Evolutionary conservation across 2,797 vertebrate species (phyloP), one percentile per base, ranked within the genome.

Genomic region (Arremon brunneinucha): DNA sequence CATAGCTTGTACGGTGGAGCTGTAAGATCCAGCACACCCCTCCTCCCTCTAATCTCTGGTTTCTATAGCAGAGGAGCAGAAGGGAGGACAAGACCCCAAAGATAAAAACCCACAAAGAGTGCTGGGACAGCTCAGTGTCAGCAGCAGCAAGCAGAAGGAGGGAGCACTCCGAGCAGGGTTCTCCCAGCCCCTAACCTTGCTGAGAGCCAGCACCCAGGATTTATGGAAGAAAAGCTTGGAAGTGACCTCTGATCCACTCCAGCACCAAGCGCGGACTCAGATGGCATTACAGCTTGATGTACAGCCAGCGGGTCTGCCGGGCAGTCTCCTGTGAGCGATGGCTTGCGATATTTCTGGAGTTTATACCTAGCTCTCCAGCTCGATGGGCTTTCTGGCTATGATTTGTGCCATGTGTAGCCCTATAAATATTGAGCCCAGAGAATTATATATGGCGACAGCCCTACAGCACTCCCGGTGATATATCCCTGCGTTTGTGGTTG

Each of bases 361-460:
- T 97, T 97, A 97, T 97, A 96, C 94, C 96, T 95, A 95, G 89
- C 90, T 94, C 93, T 95, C 93, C 92, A 89, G 95, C 95, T 97
- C 92, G 22, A 90, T 72, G 37, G 90, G 94, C 87, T 92, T 89
- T 94, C 96, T 91, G 92, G 79, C 5, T 93, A 96, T 97, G 96
- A 97, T 97, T 97, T 97, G 96, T 97, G 85, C 95, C 5, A 0
- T 83, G 20, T 96, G 94, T 96, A 92, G 89, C 86, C 94, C 97
- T 91, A 97, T 97, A 97, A 97, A 97, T 97, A 96, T 94, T 92
- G 96, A 95, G 93, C 94, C 85, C 86, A 86, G 89, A 93, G 89
- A 93, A 95, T 97, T 97, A 97, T 97, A 96, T 97, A 97, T 62
- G 85, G 83, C 4, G 94, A 97, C 97, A 97, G 90, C 93, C 94